Conservation (phyloP, 2,888 invertebrate species). For the Lagria hirta region DNA sequence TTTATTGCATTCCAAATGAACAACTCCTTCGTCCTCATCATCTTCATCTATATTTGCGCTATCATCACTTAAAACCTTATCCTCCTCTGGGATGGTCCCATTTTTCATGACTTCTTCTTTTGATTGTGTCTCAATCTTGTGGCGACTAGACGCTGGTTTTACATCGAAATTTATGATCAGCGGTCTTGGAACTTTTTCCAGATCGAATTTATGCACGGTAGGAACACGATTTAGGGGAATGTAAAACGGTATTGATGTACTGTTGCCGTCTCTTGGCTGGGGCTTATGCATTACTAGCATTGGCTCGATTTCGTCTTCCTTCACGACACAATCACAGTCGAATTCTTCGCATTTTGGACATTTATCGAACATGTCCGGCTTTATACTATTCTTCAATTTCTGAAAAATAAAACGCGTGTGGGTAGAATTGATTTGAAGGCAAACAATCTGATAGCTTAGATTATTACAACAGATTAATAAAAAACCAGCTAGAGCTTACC, state of each 20-base stretch:
- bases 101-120: conserved; percentile 16
- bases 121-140: conserved; percentile 10
- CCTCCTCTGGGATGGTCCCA: conserved; percentile 20
- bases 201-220: conserved; percentile 17
- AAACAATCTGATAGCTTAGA: too few species aligned
- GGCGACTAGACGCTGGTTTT: not conserved
- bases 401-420: conserved; percentile 53
- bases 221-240: conserved; percentile 22
- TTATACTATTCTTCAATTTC: conserved; percentile 76
- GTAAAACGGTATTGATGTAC: conserved; percentile 20
- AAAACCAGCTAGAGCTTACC: too few species aligned
- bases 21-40: too few species aligned
- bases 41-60: conserved; percentile 5
- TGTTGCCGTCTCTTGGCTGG: conserved; percentile 11
- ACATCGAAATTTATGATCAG: conserved; percentile 2
- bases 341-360: conserved; percentile 73
- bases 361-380: conserved; percentile 71
- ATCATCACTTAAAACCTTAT: conserved; percentile 8
- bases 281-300: conserved; percentile 43
- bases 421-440: too few species aligned
- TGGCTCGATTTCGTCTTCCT: conserved; percentile 43
- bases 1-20: too few species aligned
- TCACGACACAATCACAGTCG: conserved; percentile 69
- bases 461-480: too few species aligned
- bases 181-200: conserved; percentile 15